A percentile compares a stretch with the other conserved stretches of the same genome.
Conservation (phyloP, 2,888 invertebrate genomes). For the Tromatobia lineatoria region DNA sequence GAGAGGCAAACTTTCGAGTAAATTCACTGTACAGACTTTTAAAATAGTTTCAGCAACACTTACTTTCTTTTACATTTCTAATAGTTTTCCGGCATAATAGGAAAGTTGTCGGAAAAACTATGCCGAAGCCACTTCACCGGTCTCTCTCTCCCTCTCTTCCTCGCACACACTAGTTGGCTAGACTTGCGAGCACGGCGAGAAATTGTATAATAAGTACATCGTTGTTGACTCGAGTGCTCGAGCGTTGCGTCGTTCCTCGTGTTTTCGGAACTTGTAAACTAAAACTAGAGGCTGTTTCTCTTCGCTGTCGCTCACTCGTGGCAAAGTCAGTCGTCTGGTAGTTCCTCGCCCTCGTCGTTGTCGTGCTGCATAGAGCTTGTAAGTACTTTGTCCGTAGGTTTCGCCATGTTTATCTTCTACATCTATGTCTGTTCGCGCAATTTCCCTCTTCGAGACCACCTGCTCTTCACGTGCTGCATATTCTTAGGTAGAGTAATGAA, state of each 20-base stretch:
- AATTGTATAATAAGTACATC: conserved; percentile 55
- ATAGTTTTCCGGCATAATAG: conserved; percentile 10
- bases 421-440: conserved; percentile 12
- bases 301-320: conserved; percentile 20
- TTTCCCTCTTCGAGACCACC: not conserved
- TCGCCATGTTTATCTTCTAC: conserved; percentile 8
- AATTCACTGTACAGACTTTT: not conserved
- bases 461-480: conserved; percentile 39
- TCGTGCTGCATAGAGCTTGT: conserved; percentile 53
- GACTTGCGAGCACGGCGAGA: not conserved
- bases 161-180: not conserved
- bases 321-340: conserved; percentile 44
- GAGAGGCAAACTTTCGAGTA: not conserved
- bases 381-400: conserved; percentile 60
- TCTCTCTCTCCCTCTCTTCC: not conserved
- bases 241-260: conserved; percentile 42
- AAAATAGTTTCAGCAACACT: not conserved
- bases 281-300: conserved; percentile 40
- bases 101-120: conserved; percentile 28
- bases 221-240: conserved; percentile 44
- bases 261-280: conserved; percentile 64
- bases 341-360: conserved; percentile 36
- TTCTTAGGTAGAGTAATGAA: conserved; percentile 56
- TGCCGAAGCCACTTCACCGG: not conserved
- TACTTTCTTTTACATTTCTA: not conserved